Conservation (phyloP, 2,888 invertebrate genomes). For the Clusia tigrina region DNA sequence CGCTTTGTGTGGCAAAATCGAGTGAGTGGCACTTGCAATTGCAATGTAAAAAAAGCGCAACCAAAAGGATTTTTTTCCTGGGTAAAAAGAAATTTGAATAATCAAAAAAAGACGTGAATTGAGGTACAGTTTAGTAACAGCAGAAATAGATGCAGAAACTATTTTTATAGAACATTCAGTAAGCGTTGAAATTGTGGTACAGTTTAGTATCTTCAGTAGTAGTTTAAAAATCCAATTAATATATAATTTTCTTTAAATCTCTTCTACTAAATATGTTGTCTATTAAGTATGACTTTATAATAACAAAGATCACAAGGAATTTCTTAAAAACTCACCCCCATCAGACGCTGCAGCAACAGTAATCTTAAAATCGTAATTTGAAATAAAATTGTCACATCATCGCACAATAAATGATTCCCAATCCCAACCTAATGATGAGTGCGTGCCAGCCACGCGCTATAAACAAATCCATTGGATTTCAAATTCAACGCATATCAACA, state of each 20-base stretch:
- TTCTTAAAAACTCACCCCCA: not conserved
- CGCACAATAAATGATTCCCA: not conserved
- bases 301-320: no score
- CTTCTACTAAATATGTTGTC: not conserved
- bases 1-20: not conserved
- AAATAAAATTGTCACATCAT: not conserved
- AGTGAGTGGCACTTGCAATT: no score
- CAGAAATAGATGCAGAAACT: no score
- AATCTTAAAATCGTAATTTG: not conserved
- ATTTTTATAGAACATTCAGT: no score
- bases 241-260: no score
- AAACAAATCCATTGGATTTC: conserved; percentile 20
- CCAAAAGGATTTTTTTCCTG: not conserved
- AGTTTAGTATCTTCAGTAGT: not conserved
- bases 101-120: not conserved
- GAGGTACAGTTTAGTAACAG: not conserved
- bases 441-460: conserved; percentile 25
- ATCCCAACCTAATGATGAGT: not conserved
- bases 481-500: conserved; percentile 14
- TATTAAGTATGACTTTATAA: no score
- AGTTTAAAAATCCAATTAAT: no score
- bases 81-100: not conserved
- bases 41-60: not conserved
- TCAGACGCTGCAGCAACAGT: not conserved
- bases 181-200: not conserved